phyloP scores from a whole-genome alignment of 2,113 vertebrate genomes.

The Mellivora capensis region DNA sequence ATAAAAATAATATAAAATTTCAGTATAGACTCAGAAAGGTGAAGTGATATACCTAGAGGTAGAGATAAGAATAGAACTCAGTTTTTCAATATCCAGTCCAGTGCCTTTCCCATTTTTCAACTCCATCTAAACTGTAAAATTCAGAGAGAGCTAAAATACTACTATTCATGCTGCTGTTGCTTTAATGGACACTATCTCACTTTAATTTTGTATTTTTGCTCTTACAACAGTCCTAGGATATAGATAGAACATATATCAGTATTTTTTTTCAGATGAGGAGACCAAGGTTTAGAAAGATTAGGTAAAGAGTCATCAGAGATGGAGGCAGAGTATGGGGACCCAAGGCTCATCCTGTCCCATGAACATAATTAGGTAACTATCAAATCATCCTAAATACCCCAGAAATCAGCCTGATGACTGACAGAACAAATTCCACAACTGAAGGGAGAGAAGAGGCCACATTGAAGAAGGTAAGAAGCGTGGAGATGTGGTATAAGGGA shows the following conservation, averaged over 20 bases:
- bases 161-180: not conserved
- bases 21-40: not conserved
- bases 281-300: not conserved
- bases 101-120: not conserved
- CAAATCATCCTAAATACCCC: not conserved
- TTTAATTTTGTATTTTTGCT: not conserved
- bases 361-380: not conserved
- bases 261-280: not conserved
- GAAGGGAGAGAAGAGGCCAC: not conserved
- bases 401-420: not conserved
- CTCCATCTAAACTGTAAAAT: not conserved
- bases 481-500: not conserved
- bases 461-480: not conserved
- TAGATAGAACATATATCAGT: not conserved
- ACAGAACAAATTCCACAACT: not conserved
- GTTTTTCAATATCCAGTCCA: not conserved
- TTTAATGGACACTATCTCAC: not conserved
- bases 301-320: not conserved
- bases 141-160: not conserved
- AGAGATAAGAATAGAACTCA: not conserved
- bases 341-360: not conserved
- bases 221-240: not conserved
- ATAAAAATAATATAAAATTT: not conserved
- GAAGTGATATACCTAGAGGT: not conserved
- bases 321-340: not conserved